phyloP scores from a whole-genome alignment of 2,797 vertebrate species.

The Macroramphosus scolopax region DNA sequence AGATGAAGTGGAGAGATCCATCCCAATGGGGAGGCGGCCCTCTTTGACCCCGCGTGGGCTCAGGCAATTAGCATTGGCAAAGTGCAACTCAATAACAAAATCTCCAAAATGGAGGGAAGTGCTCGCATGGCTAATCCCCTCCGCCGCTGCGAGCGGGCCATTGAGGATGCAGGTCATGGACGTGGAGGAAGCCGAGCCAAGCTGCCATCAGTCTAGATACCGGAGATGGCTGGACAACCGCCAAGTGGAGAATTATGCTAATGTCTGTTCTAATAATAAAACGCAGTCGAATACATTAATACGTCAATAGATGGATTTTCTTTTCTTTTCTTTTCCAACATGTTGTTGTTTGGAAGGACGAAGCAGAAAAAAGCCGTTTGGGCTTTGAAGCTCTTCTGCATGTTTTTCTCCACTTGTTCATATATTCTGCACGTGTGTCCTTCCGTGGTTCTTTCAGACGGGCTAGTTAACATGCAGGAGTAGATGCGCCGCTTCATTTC shows the following conservation, averaged over 20 bases:
- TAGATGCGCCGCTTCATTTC: too few relatives aligned
- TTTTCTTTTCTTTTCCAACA: slow-evolving; percentile 12
- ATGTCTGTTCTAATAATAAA: slow-evolving; percentile 75
- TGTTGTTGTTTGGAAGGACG: slow-evolving; percentile 43
- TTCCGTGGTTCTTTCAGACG: slow-evolving; percentile 15
- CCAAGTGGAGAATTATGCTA: slow-evolving; percentile 73
- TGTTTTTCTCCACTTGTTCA: slow-evolving; percentile 16
- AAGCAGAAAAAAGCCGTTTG: slow-evolving; percentile 7
- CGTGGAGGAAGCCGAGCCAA: slow-evolving; percentile 54
- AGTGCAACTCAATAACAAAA: slow-evolving; percentile 74
- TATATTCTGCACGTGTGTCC: neutral
- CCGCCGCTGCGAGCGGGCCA: slow-evolving; percentile 41
- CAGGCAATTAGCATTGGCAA: slow-evolving; percentile 67
- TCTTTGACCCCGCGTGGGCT: slow-evolving; percentile 62
- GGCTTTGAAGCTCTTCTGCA: slow-evolving; percentile 17
- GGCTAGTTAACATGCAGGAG: too few relatives aligned
- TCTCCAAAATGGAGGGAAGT: slow-evolving; percentile 67
- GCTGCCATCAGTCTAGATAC: slow-evolving; percentile 62
- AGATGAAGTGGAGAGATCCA: slow-evolving; percentile 64
- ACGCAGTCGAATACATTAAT: slow-evolving; percentile 68
- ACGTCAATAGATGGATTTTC: slow-evolving; percentile 50
- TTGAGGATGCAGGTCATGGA: slow-evolving; percentile 67
- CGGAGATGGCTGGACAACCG: slow-evolving; percentile 65
- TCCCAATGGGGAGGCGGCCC: slow-evolving; percentile 52
- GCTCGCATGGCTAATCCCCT: slow-evolving; percentile 64